phyloP scores from a whole-genome alignment of 2,797 vertebrate genomes.

The Xerus rutilus region DNA sequence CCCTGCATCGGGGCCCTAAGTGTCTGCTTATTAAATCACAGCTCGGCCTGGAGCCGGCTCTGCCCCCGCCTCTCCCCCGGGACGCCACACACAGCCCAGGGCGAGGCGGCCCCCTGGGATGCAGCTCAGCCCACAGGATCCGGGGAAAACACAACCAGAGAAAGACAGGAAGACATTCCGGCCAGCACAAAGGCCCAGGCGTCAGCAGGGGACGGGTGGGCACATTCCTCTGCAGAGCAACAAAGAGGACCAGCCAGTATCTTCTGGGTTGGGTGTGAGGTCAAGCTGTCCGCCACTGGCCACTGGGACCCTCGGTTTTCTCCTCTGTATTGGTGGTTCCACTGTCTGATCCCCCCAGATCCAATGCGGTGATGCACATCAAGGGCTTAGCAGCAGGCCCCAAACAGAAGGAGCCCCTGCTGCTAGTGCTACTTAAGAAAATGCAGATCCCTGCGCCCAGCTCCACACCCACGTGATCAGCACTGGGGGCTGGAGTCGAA shows the following conservation, averaged over 20 bases:
- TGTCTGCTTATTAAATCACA: conserved; percentile 92
- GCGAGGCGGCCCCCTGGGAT: conserved; percentile 82
- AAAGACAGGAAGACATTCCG: conserved; percentile 77
- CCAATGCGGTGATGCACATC: rapidly evolving
- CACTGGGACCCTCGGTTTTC: not conserved
- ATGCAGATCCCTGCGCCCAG: not conserved
- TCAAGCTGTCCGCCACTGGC: not conserved
- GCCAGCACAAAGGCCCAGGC: conserved; percentile 70
- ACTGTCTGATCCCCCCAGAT: not conserved
- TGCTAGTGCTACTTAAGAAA: not conserved
- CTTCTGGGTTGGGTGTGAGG: not conserved
- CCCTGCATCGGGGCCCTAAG: conserved; percentile 88
- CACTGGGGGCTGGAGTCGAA: rapidly evolving
- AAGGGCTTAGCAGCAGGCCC: not conserved
- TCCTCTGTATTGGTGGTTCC: not conserved
- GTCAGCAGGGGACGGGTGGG: conserved; percentile 55
- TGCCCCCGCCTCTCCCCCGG: conserved; percentile 32
- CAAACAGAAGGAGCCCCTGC: not conserved
- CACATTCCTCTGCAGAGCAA: conserved; percentile 50
- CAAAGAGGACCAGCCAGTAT: not conserved
- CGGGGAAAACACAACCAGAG: conserved; percentile 71
- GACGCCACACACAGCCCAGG: conserved; percentile 64
- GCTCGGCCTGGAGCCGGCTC: conserved; percentile 83
- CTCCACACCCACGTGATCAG: too few relatives aligned
- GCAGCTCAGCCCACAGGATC: conserved; percentile 62